Evolutionary conservation across 2,797 vertebrate genomes (phyloP).

Genomic region (Coranthus polyacanthus): DNA sequence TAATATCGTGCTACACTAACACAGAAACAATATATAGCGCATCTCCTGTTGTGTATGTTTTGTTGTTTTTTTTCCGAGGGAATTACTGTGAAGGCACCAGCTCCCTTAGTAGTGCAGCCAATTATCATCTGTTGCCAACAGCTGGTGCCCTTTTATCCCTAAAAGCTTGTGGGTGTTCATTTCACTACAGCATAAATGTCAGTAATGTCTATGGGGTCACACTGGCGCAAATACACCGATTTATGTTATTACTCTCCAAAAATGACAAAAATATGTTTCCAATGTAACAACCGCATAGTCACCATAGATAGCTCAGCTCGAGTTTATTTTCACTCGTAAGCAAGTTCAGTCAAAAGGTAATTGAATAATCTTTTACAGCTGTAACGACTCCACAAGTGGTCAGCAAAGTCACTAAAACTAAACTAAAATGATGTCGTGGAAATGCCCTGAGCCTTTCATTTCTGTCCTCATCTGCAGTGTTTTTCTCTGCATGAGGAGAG

Average conservation of each 20-base stretch:
- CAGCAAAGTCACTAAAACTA: constrained; percentile 26
- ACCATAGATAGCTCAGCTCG: constrained; percentile 17
- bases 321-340: constrained; percentile 3
- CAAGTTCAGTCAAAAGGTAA: constrained; percentile 30
- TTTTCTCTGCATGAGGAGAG: constrained; percentile 31
- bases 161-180: constrained; percentile 50
- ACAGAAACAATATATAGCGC: constrained; percentile 15
- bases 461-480: constrained; percentile 29
- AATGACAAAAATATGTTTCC: constrained; percentile 32
- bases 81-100: constrained; percentile 15
- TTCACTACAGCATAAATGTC: constrained; percentile 37
- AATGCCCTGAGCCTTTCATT: constrained; percentile 23
- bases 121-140: constrained; percentile 52
- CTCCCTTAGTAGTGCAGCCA: constrained; percentile 33
- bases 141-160: constrained; percentile 54
- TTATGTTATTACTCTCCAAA: constrained; percentile 19
- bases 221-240: constrained; percentile 34
- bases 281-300: constrained; percentile 20
- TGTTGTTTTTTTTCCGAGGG: too few species aligned
- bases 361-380: constrained; percentile 39
- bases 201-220: constrained; percentile 34
- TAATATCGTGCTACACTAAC: constrained; percentile 16
- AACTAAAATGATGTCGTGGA: constrained; percentile 17
- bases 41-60: constrained; percentile 21
- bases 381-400: constrained; percentile 23